Evolutionary conservation across 2,797 vertebrate genomes (phyloP), one percentile per base, ranked within the genome.

Genomic region (Peromyscus nudipes): DNA sequence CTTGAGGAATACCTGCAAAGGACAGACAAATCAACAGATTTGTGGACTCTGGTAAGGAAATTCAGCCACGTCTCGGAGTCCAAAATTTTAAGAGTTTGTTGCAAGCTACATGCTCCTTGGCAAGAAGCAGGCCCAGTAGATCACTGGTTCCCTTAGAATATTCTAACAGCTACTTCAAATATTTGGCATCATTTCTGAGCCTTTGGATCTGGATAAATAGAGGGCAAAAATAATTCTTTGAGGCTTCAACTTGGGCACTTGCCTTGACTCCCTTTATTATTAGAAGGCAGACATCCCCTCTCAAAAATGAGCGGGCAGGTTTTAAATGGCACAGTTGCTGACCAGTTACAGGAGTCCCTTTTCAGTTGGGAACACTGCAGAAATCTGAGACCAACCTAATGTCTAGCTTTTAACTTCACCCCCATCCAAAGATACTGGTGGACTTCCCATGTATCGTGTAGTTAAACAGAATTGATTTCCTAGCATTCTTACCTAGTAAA

Each of bases 181-280:
- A 14, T 10, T 49, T 60, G 37, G 17, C 69, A 57, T 89, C 40
- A 57, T 73, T 82, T 76, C 21, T 43, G 73, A 95, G 21, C 82
- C 31, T 94, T n/a, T 73, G 52, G 13, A 37, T 97, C 52, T 85
- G 92, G 52, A 94, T 96, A 34, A 96, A 79, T 49, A n/a, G 16
- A 71, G 69, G 49, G 23, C 14, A n/a, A 80, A 77, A 65, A 21
- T 55, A 43, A 75, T 75, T 64, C 12, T n/a, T 6, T 14, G 62
- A 88, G 17, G 43, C 37, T 92, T 96, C 19, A 49, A 71, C 46
- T 90, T 69, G 31, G 64, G 23, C 5, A 64, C 49, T 49, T 92
- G 37, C 6, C 84, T 89, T 65, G 60, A 25, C 86, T 75, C 10
- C 40, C 86, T 76, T 1, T 75, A 29, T 49, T 29, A 62, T 46